phyloP scores from a whole-genome alignment of 2,797 vertebrate species.

The Tangara arthus region DNA sequence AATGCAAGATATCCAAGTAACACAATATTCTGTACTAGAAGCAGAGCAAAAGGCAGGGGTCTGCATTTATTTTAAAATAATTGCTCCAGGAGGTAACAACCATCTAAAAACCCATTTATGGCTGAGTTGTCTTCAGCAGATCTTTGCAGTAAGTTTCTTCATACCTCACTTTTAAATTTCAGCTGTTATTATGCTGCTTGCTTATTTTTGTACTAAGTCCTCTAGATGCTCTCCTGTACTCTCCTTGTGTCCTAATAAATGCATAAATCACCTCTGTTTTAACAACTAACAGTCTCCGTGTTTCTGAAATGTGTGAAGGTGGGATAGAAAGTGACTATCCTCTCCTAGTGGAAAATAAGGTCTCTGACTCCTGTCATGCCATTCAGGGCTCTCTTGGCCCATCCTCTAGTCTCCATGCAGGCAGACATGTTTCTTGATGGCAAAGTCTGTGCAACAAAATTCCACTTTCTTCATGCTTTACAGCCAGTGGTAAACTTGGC shows the following conservation, averaged over 20 bases:
- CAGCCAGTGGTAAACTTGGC: not conserved
- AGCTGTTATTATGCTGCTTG: not conserved
- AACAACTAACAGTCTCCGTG: not conserved
- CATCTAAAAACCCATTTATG: not conserved
- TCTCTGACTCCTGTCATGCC: not conserved
- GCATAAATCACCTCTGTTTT: not conserved
- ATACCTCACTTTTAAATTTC: not conserved
- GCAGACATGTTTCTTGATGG: not conserved
- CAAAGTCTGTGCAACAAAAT: not conserved
- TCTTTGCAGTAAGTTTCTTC: not conserved
- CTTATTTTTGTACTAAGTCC: not conserved
- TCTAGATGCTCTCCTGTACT: not conserved
- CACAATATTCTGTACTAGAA: not conserved
- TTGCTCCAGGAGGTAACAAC: not conserved
- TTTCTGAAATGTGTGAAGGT: not conserved
- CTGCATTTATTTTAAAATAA: not conserved
- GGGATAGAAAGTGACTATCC: not conserved
- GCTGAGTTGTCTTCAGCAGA: not conserved
- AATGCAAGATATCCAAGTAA: not conserved
- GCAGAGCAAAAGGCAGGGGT: not conserved
- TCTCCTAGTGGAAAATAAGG: not conserved
- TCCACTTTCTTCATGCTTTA: not conserved
- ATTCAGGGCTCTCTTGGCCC: not conserved
- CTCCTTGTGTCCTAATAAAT: not conserved
- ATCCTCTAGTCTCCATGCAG: not conserved